Conservation (phyloP, 1,140 invertebrate species). For the Delia radicum region DNA sequence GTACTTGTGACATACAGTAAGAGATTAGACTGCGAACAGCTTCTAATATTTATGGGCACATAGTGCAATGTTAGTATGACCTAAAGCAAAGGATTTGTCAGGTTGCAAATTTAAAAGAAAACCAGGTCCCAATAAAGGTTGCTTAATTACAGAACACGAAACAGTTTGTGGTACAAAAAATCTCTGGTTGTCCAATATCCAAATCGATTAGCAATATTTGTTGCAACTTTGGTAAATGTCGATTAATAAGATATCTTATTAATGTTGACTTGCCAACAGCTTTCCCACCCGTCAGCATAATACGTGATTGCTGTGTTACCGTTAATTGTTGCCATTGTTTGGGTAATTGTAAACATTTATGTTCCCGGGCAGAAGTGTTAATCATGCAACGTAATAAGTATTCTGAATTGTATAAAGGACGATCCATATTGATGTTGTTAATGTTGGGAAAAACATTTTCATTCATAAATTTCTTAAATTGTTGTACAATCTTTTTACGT, state of each 20-base stretch:
- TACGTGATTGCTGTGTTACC: slow-evolving; percentile 33
- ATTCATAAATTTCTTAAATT: slow-evolving; percentile 47
- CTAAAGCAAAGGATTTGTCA: slow-evolving; percentile 56
- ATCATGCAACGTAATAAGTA: slow-evolving; percentile 46
- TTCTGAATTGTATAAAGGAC: slow-evolving; percentile 39
- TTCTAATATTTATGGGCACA: slow-evolving; percentile 59
- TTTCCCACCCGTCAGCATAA: slow-evolving; percentile 68
- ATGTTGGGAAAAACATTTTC: slow-evolving; percentile 56
- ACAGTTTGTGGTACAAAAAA: slow-evolving; percentile 69
- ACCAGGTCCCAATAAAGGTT: slow-evolving; percentile 71
- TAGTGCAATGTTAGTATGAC: slow-evolving; percentile 58
- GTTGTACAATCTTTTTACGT: slow-evolving; percentile 32
- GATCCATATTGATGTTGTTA: slow-evolving; percentile 34
- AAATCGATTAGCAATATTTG: slow-evolving; percentile 68
- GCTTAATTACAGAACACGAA: slow-evolving; percentile 61
- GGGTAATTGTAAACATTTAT: slow-evolving; percentile 41
- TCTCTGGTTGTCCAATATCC: slow-evolving; percentile 78
- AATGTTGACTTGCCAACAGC: slow-evolving; percentile 75
- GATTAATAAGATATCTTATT: slow-evolving; percentile 66
- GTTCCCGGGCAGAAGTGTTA: slow-evolving; percentile 31
- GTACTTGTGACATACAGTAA: slow-evolving; percentile 36
- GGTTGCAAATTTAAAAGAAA: slow-evolving; percentile 55
- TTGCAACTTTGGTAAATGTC: slow-evolving; percentile 57
- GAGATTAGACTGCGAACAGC: slow-evolving; percentile 56
- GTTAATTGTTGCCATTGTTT: slow-evolving; percentile 46